Evolutionary conservation across 2,888 invertebrate genomes (phyloP).

Genomic region (Cheiracanthium punctorium): DNA sequence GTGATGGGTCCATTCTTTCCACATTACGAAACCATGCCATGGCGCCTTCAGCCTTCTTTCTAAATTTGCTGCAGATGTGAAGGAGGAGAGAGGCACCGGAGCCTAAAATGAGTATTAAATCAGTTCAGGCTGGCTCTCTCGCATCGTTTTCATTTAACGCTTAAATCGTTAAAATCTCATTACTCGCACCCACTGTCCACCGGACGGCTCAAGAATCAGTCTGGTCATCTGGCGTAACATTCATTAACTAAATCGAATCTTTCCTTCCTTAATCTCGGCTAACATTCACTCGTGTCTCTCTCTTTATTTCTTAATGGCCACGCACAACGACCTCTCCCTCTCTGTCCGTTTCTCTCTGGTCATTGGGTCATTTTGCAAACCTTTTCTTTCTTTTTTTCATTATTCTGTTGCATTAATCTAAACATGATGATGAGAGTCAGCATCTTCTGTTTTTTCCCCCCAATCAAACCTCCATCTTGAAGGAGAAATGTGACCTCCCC

Average conservation of each 20-base stretch:
- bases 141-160: not conserved
- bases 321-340: not conserved
- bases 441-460: too few relatives aligned
- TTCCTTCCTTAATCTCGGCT: not conserved
- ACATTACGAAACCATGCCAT: too few relatives aligned
- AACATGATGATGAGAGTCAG: too few relatives aligned
- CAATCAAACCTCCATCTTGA: too few relatives aligned
- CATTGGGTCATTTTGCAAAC: not conserved
- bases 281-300: not conserved
- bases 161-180: conserved; percentile 5
- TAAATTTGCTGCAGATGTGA: not conserved
- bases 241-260: conserved; percentile 4
- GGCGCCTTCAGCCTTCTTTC: too few relatives aligned
- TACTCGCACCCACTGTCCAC: not conserved
- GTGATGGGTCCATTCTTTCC: too few relatives aligned
- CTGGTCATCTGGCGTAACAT: not conserved
- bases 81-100: too few relatives aligned
- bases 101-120: not conserved
- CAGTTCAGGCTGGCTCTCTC: not conserved
- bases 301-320: conserved; percentile 1
- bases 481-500: too few relatives aligned
- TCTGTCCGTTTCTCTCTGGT: not conserved
- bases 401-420: not conserved
- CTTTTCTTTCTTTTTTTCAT: too few relatives aligned
- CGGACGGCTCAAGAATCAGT: not conserved